Evolutionary conservation across 2,888 invertebrate species (phyloP), one percentile per base, ranked within the genome.

Genomic region (Drosophila picticornis): DNA sequence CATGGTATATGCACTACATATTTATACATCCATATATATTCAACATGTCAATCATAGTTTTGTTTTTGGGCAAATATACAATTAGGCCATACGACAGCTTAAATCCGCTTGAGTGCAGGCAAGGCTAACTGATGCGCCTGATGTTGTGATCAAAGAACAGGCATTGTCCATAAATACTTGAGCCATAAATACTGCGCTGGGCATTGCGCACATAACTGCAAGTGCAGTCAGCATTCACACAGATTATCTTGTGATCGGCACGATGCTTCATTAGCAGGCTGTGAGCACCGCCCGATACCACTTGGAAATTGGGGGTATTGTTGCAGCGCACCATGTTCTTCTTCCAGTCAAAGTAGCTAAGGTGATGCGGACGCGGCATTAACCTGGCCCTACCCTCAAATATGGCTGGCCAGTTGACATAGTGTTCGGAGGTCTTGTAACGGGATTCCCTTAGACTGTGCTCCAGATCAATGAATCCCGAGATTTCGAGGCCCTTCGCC

Each of bases 61-160:
- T 38, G 46, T 25, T 46, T 22, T 61, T 48, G 59, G n/a, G 16
- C 32, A 70, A 74, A 59, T 51, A 69, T 58, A 31, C 57, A 62
- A 72, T 75, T 64, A 40, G 48, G 31, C 13, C 19, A 19, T 40
- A 57, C 52, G 70, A 62, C 66, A 55, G 29, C 36, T 48, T 51
- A 64, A 68, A 50, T 34, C 59, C 68, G 1, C 16, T 27, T 60
- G 38, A 48, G 27, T 36, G 34, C 19, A 22, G 5, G 2, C 19
- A 11, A 46, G 50, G 50, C 70, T 73, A 87, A 77, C 77, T 83
- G 62, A 70, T 81, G 55, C 72, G 77, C 25, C 75, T 60, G 40
- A 77, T 72, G 32, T 58, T 16, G 36, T 87, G 88, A 32, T 87
- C 90, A 32, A 87, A 84, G 64, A 83, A 89, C 19, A 84, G 70